Percentiles rank a stretch among this genome's conserved stretches.
Conservation (phyloP, 2,888 invertebrate species). For the Brenthis daphne region DNA sequence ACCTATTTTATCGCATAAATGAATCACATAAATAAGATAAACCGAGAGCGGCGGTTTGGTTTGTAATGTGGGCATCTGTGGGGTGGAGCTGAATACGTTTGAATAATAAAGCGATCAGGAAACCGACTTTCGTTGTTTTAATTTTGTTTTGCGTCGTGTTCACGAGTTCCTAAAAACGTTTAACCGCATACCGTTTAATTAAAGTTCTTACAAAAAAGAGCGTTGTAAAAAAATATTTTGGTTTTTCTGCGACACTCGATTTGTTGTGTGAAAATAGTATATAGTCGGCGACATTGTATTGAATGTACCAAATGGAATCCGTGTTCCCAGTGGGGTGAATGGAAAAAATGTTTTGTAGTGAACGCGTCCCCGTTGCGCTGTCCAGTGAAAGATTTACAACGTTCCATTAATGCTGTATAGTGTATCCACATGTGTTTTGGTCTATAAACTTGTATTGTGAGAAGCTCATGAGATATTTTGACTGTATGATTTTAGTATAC, state of each 20-base stretch:
- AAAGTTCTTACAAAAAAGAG: constrained; percentile 33
- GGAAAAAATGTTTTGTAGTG: constrained; percentile 69
- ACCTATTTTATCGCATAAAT: constrained; percentile 34
- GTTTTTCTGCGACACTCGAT: constrained; percentile 32
- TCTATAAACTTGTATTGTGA: constrained; percentile 15
- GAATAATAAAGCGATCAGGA: constrained; percentile 51
- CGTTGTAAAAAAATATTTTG: constrained; percentile 23
- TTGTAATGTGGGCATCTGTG: constrained; percentile 43
- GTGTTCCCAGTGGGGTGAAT: constrained; percentile 64
- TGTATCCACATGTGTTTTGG: constrained; percentile 20
- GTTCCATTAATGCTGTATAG: constrained; percentile 62
- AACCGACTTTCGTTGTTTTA: constrained; percentile 46
- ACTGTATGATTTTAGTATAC: constrained; percentile 26
- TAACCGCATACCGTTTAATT: constrained; percentile 39
- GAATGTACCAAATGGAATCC: constrained; percentile 70
- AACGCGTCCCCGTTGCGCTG: constrained; percentile 60
- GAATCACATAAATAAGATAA: constrained; percentile 42
- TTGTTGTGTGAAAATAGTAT: constrained; percentile 54
- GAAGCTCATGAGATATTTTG: constrained; percentile 29
- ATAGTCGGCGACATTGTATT: constrained; percentile 58
- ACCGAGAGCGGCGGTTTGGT: constrained; percentile 38
- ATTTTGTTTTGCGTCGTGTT: constrained; percentile 40
- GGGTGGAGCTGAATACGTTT: constrained; percentile 43
- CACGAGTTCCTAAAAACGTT: constrained; percentile 39
- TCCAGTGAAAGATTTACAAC: constrained; percentile 74